phyloP scores from a whole-genome alignment of 2,888 invertebrate species.

The Tineola bisselliella region DNA sequence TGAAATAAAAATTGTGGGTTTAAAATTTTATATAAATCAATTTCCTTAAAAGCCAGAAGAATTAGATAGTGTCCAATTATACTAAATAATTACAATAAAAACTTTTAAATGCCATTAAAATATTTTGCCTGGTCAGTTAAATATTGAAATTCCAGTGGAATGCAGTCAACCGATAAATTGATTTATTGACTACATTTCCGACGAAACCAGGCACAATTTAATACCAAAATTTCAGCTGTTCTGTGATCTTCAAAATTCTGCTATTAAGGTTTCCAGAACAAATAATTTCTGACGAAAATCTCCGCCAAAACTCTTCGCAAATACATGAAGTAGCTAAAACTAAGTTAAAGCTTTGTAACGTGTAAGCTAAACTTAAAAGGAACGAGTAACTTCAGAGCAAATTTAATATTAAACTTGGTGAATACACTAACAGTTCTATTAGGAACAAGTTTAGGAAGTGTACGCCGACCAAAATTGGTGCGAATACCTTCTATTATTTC shows the following conservation, averaged over 20 bases:
- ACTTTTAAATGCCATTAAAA: no score
- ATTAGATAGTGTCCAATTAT: no score
- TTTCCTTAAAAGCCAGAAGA: no score
- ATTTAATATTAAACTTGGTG: slow-evolving; percentile 14
- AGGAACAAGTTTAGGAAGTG: slow-evolving; percentile 10
- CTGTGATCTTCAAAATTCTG: neutral
- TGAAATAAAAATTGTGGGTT: no score
- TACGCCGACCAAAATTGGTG: neutral
- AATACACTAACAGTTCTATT: slow-evolving; percentile 14
- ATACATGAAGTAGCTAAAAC: slow-evolving; percentile 13
- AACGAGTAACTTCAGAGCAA: slow-evolving; percentile 10
- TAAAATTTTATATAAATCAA: no score
- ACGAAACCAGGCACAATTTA: neutral
- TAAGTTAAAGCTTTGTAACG: slow-evolving; percentile 14
- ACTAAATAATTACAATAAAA: no score
- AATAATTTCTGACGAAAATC: slow-evolving; percentile 8
- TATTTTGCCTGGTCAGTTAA: no score
- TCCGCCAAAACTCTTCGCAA: neutral
- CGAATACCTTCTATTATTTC: slow-evolving; percentile 4
- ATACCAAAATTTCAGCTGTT: neutral
- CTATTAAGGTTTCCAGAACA: slow-evolving; percentile 5
- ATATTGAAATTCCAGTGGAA: neutral
- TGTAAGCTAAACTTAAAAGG: slow-evolving; percentile 4
- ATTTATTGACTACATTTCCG: neutral
- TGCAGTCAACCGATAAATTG: neutral